Conservation (phyloP, 2,888 invertebrate genomes). For the Ischnus inquisitorius region DNA sequence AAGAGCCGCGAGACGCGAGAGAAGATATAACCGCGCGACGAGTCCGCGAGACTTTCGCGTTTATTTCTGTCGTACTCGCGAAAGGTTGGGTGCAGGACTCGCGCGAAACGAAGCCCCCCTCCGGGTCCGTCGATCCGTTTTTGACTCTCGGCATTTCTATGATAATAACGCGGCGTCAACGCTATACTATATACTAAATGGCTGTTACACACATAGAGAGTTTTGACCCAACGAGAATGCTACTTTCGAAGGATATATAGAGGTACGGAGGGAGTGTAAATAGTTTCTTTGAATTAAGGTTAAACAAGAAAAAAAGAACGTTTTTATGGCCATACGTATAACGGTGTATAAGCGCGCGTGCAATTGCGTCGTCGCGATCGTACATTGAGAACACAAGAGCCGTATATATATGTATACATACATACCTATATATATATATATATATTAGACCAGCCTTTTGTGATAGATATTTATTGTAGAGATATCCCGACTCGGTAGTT, state of each 20-base stretch:
- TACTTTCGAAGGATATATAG: conserved; percentile 30
- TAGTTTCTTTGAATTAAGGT: conserved; percentile 52
- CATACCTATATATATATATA: conserved; percentile 48
- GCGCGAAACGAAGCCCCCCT: conserved; percentile 28
- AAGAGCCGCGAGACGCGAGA: conserved; percentile 24
- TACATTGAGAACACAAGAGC: conserved; percentile 60
- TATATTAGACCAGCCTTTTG: conserved; percentile 81
- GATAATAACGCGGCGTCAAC: conserved; percentile 16
- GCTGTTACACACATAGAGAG: conserved; percentile 49
- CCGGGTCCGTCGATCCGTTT: conserved; percentile 31
- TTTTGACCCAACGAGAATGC: conserved; percentile 40
- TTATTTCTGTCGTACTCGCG: conserved; percentile 17
- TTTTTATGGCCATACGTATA: conserved; percentile 64
- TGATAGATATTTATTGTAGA: conserved; percentile 85
- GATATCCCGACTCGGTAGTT: conserved; percentile 77
- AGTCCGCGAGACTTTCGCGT: conserved; percentile 15
- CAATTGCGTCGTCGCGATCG: conserved; percentile 66
- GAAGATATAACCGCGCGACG: neutral
- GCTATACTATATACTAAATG: conserved; percentile 39
- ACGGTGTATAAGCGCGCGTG: conserved; percentile 60
- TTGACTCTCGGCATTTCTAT: conserved; percentile 30
- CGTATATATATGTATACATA: conserved; percentile 46
- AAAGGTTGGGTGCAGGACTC: conserved; percentile 12
- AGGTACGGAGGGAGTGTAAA: conserved; percentile 41
- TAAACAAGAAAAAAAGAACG: conserved; percentile 20